phyloP scores from a whole-genome alignment of 2,797 vertebrate species.

The Sebastes trivittatus region DNA sequence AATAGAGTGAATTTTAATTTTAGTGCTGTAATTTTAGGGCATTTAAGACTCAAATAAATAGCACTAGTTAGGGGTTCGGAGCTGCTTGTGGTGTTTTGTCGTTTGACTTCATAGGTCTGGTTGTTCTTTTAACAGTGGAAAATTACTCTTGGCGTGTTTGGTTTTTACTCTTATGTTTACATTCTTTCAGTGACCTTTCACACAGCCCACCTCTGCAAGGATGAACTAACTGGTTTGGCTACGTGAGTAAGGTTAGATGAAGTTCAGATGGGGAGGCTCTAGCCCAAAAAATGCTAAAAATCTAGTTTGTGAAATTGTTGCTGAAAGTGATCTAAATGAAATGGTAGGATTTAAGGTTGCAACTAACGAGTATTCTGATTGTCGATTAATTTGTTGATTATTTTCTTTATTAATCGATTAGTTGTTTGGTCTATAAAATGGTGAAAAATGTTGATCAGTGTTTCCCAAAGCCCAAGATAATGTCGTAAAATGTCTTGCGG shows the following conservation, averaged over 20 bases:
- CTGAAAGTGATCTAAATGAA: not conserved
- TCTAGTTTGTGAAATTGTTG: not conserved
- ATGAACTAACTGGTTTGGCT: slow-evolving; percentile 22
- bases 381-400: rapidly evolving
- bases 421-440: too few relatives aligned
- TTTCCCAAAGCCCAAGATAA: not conserved
- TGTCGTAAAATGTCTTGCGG: not conserved
- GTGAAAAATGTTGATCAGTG: too few relatives aligned
- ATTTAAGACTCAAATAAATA: not conserved
- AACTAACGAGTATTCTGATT: too few relatives aligned
- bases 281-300: not conserved
- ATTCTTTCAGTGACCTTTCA: slow-evolving; percentile 60
- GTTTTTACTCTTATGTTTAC: slow-evolving; percentile 48
- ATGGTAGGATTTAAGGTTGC: too few relatives aligned
- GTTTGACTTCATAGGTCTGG: not conserved
- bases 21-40: not conserved
- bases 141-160: slow-evolving; percentile 18
- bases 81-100: not conserved
- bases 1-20: not conserved
- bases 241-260: not conserved
- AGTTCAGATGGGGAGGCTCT: not conserved
- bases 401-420: too few relatives aligned
- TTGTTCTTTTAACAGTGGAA: slow-evolving; percentile 33
- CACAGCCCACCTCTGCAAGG: not conserved
- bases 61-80: not conserved